A percentile compares a stretch with the other conserved stretches of the same genome.
These are phyloP conservation scores for Lanistes nyassanus DNA, from an alignment of 1,140 invertebrate species.

Conservation along the genomic window DNA sequence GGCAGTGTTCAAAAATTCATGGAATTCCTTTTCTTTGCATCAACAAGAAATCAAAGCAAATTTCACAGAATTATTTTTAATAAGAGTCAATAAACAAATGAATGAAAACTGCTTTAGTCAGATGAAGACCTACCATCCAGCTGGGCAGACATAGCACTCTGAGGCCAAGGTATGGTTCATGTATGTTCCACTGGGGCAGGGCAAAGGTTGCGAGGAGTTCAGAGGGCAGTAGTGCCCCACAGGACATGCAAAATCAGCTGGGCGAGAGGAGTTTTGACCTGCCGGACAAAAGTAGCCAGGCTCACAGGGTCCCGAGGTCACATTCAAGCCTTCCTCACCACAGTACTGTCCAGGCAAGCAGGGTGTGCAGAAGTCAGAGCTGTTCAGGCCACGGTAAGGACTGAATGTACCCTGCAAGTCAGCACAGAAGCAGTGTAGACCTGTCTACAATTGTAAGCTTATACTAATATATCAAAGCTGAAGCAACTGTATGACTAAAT, in stretches of 20 bases:
- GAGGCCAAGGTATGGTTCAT: slow-evolving; percentile 60
- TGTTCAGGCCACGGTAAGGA: slow-evolving; percentile 48
- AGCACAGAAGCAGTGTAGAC: neutral
- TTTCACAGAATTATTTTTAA: neutral
- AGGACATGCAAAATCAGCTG: slow-evolving; percentile 45
- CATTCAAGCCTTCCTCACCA: slow-evolving; percentile 47
- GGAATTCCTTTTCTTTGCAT: neutral
- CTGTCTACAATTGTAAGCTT: too few relatives aligned
- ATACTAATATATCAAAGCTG: too few relatives aligned
- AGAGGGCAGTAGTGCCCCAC: slow-evolving; percentile 57
- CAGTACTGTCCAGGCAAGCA: slow-evolving; percentile 57
- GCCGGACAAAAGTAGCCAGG: slow-evolving; percentile 57
- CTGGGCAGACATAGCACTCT: slow-evolving; percentile 56
- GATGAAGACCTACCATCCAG: slow-evolving; percentile 63
- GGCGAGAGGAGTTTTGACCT: slow-evolving; percentile 55
- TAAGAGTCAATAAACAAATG: neutral
- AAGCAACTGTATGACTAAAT: too few relatives aligned
- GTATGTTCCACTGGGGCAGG: slow-evolving; percentile 59
- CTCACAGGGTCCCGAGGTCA: slow-evolving; percentile 53
- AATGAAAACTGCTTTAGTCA: neutral
- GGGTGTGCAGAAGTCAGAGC: slow-evolving; percentile 42
- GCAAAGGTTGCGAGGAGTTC: slow-evolving; percentile 48
- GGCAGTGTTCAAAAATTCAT: too few relatives aligned
- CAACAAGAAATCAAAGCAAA: neutral
- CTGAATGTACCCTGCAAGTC: slow-evolving; percentile 57